Conservation (phyloP, 2,888 invertebrate species). For the Emmelina monodactyla region DNA sequence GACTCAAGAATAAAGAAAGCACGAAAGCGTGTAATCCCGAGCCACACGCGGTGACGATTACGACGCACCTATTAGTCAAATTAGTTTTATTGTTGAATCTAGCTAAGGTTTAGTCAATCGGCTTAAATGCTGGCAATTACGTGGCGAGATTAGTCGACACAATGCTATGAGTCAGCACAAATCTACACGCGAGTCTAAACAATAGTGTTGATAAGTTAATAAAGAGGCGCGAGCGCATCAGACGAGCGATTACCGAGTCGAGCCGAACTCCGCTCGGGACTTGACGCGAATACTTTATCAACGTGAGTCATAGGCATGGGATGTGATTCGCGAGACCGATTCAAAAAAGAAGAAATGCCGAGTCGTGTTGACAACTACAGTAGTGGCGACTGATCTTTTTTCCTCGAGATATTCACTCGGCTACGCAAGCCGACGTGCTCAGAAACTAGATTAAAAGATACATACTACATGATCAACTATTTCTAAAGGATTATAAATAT, state of each 20-base stretch:
- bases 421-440: slow-evolving; percentile 25
- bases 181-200: slow-evolving; percentile 57
- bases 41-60: slow-evolving; percentile 64
- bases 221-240: slow-evolving; percentile 49
- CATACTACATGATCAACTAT: no score
- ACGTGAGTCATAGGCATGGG: slow-evolving; percentile 40
- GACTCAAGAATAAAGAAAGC: slow-evolving; percentile 34
- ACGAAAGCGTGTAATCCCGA: slow-evolving; percentile 53
- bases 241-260: slow-evolving; percentile 50
- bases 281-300: slow-evolving; percentile 50
- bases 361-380: slow-evolving; percentile 33
- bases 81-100: slow-evolving; percentile 57
- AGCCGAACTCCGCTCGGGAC: no score
- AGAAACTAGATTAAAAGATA: slow-evolving; percentile 30
- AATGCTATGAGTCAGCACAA: slow-evolving; percentile 62
- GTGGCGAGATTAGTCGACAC: slow-evolving; percentile 42
- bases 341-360: slow-evolving; percentile 30
- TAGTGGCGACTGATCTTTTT: slow-evolving; percentile 27
- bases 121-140: slow-evolving; percentile 60
- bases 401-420: slow-evolving; percentile 21
- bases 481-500: no score
- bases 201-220: slow-evolving; percentile 67
- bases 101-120: slow-evolving; percentile 24
- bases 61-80: slow-evolving; percentile 66
- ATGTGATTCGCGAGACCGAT: slow-evolving; percentile 22